Evolutionary conservation across 1,140 invertebrate species (phyloP).

Genomic region (Aplysia californica): DNA sequence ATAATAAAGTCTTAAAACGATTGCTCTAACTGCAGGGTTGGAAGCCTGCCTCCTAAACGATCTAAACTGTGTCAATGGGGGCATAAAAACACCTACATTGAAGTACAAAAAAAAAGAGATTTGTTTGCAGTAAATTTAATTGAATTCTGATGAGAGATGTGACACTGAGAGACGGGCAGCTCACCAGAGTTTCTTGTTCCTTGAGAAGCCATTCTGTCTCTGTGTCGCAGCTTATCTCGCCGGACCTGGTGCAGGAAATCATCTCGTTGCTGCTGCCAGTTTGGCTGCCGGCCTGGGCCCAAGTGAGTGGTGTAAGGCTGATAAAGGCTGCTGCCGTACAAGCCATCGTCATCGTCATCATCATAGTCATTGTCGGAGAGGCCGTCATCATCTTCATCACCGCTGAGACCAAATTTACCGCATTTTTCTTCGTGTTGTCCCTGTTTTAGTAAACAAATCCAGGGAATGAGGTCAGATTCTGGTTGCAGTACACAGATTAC

Average conservation of each 20-base stretch:
- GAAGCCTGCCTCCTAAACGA: too few relatives aligned
- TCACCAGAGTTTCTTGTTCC: slow-evolving; percentile 21
- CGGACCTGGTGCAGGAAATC: slow-evolving; percentile 13
- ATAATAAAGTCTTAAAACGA: too few relatives aligned
- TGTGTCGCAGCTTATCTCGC: slow-evolving; percentile 8
- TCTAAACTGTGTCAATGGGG: too few relatives aligned
- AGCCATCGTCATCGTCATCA: slow-evolving; percentile 16
- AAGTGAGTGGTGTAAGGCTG: slow-evolving; percentile 14
- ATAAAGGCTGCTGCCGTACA: slow-evolving; percentile 2
- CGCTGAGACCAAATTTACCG: slow-evolving; percentile 38
- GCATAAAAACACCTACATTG: too few relatives aligned
- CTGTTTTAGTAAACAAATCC: slow-evolving; percentile 31
- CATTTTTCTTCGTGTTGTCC: slow-evolving; percentile 47
- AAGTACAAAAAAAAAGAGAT: too few relatives aligned
- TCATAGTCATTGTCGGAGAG: neutral
- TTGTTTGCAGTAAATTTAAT: neutral
- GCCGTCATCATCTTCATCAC: slow-evolving; percentile 25
- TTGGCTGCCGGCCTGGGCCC: slow-evolving; percentile 1
- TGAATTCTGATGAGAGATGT: neutral
- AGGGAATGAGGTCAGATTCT: too few relatives aligned
- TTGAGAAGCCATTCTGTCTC: slow-evolving; percentile 12
- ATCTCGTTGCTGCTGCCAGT: slow-evolving; percentile 27
- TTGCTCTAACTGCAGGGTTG: too few relatives aligned
- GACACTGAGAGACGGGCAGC: too few relatives aligned
- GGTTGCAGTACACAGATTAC: too few relatives aligned